A percentile compares a stretch with the other conserved stretches of the same genome.
Conservation (phyloP, 2,113 vertebrate species). For the Illadopsis cleaveri region DNA sequence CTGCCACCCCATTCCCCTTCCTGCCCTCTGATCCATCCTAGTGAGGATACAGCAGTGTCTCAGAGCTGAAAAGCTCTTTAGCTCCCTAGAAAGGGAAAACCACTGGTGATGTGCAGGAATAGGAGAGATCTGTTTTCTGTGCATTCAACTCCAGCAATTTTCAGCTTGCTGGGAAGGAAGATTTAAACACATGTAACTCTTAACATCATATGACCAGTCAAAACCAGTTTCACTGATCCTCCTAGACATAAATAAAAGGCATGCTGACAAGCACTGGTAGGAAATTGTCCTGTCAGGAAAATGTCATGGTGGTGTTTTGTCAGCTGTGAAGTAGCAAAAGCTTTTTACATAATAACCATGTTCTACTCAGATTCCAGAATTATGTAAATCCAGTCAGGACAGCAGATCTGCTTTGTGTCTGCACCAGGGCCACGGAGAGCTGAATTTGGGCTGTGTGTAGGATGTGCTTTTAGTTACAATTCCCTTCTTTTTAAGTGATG, state of each 20-base stretch:
- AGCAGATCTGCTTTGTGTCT: background rate
- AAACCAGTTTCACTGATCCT: conserved; percentile 35
- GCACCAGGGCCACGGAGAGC: background rate
- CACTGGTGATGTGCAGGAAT: background rate
- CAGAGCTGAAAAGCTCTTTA: background rate
- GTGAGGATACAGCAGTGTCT: background rate
- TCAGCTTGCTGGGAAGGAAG: background rate
- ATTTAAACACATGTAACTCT: conserved; percentile 7
- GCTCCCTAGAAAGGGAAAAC: background rate
- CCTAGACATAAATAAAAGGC: conserved; percentile 1
- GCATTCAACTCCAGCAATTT: background rate
- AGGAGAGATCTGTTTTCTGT: background rate
- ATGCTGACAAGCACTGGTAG: conserved; percentile 23
- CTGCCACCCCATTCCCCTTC: rapidly evolving
- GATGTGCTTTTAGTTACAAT: conserved; percentile 40
- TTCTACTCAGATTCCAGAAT: background rate
- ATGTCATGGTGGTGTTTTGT: conserved; percentile 42
- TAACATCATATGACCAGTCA: conserved; percentile 21
- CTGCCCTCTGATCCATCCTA: background rate
- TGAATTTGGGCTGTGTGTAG: background rate
- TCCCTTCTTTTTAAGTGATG: background rate
- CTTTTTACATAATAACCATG: conserved; percentile 32
- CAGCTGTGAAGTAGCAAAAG: conserved; percentile 56
- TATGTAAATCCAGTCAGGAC: background rate
- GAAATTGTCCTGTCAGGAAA: conserved; percentile 66